Evolutionary conservation across 2,888 invertebrate genomes (phyloP), one percentile per base, ranked within the genome.

Genomic region (Pammene aurita): DNA sequence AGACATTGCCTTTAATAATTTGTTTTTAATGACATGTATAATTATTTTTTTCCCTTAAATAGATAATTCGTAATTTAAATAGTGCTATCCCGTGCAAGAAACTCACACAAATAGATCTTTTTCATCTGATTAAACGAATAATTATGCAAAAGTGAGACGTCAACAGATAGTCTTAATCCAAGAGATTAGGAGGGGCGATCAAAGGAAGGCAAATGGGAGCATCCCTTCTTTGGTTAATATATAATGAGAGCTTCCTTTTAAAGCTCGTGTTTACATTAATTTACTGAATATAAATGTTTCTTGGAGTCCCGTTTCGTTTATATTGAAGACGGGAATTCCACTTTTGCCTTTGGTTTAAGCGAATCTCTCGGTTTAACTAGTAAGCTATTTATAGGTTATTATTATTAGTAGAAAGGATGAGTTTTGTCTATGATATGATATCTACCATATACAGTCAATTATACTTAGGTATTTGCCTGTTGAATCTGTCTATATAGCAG

Each of bases 211-310:
- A 81, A 81, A 81, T 77, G 77, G 75, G 78, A 81, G 81, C 84
- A 84, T 84, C 88, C 85, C 86, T 81, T 72, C 77, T 79, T 85
- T 80, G 87, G 89, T 90, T 88, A 90, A 91, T 90, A 89, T 84
- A 83, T 90, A 91, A 91, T 90, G 88, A 88, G 84, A 81, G 80
- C 75, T 78, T 78, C 80, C 79, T 83, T 86, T 84, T 84, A 85
- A 84, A 80, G 80, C 77, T 76, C 81, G 78, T 89, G 90, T 90
- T 90, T 90, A 88, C 86, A 88, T 89, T 90, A 87, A 89, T 87
- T 90, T 86, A 80, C 77, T 75, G 80, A 84, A 82, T 84, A 69
- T 65, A 82, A 83, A 84, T 82, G 79, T 74, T 77, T 72, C 71
- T 72, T 57, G 58, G 71, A 73, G 74, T 74, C 72, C 72, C 73